Base-by-base conservation (phyloP, 2,797 vertebrate species). In the Rhadinocentrus ornatus region DNA sequence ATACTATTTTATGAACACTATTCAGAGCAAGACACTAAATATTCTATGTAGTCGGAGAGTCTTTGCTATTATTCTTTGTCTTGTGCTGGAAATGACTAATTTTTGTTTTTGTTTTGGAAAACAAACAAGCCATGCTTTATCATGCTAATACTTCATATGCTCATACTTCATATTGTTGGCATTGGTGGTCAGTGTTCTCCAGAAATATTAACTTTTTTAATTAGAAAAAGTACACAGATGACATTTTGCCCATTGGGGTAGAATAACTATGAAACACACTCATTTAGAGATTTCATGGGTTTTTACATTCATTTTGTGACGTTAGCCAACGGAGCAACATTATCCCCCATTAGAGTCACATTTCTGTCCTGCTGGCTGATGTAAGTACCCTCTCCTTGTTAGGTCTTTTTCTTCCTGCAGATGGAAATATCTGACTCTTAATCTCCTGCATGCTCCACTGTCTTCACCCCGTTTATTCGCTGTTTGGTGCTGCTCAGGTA, bases 401-500 rank as follows among this genome's bases (percentile, higher is more conserved):
- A 61, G 39, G 27, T 56, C 20, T 56, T 50, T 34, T 39, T 35
- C 53, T 27, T 44, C 6, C 35, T 8, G 3, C 27, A n/a, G 20
- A 32, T 31, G 27, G 37, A 66, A 52, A 34, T 29, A 27, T 44
- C 11, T 26, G 20, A 12, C 27, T 32, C 27, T 39, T 24, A 12
- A 37, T 39, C 56, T 18, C 31, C 54, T 62, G 0, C 39, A 46
- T n/a, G 4, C 13, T 71, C 22, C 46, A 12, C 46, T 22, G 3
- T 15, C 59, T 34, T 37, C 72, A 10, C 18, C 31, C 26, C 44
- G 69, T 67, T 12, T 24, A 22, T 37, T 55, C 41, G 46, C 22
- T 11, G 54, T 31, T 60, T 12, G 48, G 9, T 1, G 59, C 56
- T 20, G 62, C 8, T 24, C 55, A 22, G 69, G 39, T 50, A 6